Evolutionary conservation across 2,888 invertebrate species (phyloP), one percentile per base, ranked within the genome.

Genomic region (Standfussiana lucernea): DNA sequence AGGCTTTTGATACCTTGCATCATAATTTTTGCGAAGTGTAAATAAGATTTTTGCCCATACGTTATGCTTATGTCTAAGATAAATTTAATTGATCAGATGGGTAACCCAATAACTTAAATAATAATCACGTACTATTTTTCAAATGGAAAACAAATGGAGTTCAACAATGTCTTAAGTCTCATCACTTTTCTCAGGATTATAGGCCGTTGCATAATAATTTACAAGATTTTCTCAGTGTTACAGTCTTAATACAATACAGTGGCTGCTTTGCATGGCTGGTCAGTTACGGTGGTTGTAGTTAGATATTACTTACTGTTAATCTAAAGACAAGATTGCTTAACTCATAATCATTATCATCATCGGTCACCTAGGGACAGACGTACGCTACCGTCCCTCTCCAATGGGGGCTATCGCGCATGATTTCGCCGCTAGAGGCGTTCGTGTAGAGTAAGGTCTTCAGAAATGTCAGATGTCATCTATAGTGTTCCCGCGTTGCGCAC

Each of bases 1-100:
- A 72, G 24, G 65, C 66, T 64, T 86, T 75, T 73, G 65, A 77
- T 50, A 68, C 18, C 1, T 64, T 45, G 6, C 56, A 67, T 13
- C 62, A 75, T 47, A 0, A 6, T 8, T 61, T 42, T 40, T n/a
- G 72, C 10, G 13, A 37, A 32, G 35, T 28, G 6, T 21, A 18
- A 13, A 35, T 11, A 18, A 65, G 5, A 64, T 45, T 15, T 50
- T 35, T 66, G 18, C 18, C 18, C 32, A 15, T 7, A 56, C 28
- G 2, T 28, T 56, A 28, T 40, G 3, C 11, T 4, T 13, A 18
- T 28, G 18, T 8, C 28, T 76, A 13, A 6, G 24, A 80, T 28
- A 13, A 15, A 28, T 8, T 59, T 15, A 72, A 64, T 47, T n/a
- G 0, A 15, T 24, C 10, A 61, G 42, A 42, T 24, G 1, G 15